A percentile compares a stretch with the other conserved stretches of the same genome.
Conservation (phyloP, 2,888 invertebrate genomes). For the Oscheius myriophilus region DNA sequence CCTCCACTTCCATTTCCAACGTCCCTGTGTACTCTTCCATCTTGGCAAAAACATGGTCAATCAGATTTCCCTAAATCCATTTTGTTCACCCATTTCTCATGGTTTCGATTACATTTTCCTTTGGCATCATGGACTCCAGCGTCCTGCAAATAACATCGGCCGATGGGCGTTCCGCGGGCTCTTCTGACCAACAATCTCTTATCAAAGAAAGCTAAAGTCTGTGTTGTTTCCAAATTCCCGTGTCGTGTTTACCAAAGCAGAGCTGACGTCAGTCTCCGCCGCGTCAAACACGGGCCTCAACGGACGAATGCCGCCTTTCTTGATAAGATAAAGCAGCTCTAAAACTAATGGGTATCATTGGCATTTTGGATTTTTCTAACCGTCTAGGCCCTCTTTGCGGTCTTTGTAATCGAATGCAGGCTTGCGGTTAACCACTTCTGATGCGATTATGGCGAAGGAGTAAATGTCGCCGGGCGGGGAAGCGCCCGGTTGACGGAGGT, state of each 20-base stretch:
- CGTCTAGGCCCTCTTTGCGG: conserved; percentile 49
- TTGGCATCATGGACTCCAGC: conserved; percentile 31
- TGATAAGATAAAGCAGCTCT: conserved; percentile 59
- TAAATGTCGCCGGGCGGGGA: conserved; percentile 63
- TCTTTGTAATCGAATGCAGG: conserved; percentile 59
- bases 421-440: conserved; percentile 62
- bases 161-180: conserved; percentile 54
- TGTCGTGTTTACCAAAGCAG: conserved; percentile 36
- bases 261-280: conserved; percentile 45
- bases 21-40: conserved; percentile 65
- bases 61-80: conserved; percentile 49
- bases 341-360: conserved; percentile 1
- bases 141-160: conserved; percentile 42
- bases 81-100: neutral
- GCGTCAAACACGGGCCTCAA: conserved; percentile 51
- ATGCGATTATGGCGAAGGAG: conserved; percentile 63
- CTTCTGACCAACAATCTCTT: conserved; percentile 64
- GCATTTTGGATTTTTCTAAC: conserved; percentile 7
- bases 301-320: conserved; percentile 33
- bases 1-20: conserved; percentile 52
- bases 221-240: no score
- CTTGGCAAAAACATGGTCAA: conserved; percentile 69
- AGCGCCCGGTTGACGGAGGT: conserved; percentile 43
- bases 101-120: conserved; percentile 5
- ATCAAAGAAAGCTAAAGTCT: conserved; percentile 54